Evolutionary conservation across 2,113 vertebrate genomes (phyloP), one percentile per base, ranked within the genome.

Genomic region (Vanacampus margaritifer): DNA sequence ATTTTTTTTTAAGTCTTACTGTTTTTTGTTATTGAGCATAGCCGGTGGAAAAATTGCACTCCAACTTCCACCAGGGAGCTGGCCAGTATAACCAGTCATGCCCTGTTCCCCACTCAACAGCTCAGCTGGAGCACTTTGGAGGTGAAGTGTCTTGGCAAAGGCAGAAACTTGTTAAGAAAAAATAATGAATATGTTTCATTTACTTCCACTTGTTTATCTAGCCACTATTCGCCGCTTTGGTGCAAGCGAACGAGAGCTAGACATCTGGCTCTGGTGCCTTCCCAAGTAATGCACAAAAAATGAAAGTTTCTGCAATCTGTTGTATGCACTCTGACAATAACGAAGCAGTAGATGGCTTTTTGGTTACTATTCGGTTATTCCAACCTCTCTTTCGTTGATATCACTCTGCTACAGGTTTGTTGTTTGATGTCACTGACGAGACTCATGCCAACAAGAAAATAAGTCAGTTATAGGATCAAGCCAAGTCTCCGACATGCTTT

Each of bases 361-460:
- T 32, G 2, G 2, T 32, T 32, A 32, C 2, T 32, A 32, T 32
- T 32, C 28, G 28, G 2, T 32, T 4, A 32, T 32, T 32, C 28
- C 28, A 32, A 32, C 9, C 50, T 19, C 16, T 23, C 5, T 12
- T n/a, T n/a, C n/a, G 13, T n/a, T 37, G 35, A 6, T 12, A 59
- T 59, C 17, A 21, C 17, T 9, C 67, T 66, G 19, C 43, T 65
- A 62, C 79, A 82, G 73, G 64, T 74, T 72, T 70, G 71, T 51
- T 39, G 59, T 53, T 54, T 41, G 41, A 36, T 65, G 37, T 59
- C 68, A 24, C 67, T 57, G 76, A 70, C 80, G 50, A 60, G 43
- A 72, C 67, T 81, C 74, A 73, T 58, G 56, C 6, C 35, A 57
- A 64, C 58, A 76, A 80, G 59, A 70, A 82, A 79, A 62, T 28